A percentile compares a stretch with the other conserved stretches of the same genome.
These are phyloP conservation scores for Doryteuthis pealeii DNA, from an alignment of 1,140 invertebrate genomes.

Conservation along the genomic window DNA sequence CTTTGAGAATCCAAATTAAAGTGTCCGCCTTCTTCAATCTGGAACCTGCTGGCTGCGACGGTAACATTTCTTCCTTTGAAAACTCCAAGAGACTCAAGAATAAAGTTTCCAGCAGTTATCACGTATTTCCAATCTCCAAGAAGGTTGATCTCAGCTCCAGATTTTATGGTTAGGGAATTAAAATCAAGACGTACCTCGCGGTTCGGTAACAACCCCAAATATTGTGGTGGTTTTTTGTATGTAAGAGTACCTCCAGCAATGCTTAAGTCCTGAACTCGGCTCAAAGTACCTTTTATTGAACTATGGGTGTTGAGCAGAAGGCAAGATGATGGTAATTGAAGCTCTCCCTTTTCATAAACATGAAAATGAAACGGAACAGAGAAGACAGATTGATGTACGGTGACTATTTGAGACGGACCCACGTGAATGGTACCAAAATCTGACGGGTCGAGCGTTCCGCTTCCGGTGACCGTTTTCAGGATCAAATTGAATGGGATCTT, in stretches of 20 bases:
- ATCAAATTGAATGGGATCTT: slow-evolving; percentile 23
- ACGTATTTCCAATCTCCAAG: slow-evolving; percentile 24
- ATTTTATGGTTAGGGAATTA: slow-evolving; percentile 25
- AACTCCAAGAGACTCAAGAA: slow-evolving; percentile 28
- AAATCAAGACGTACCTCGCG: slow-evolving; percentile 20
- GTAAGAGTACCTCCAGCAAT: slow-evolving; percentile 28
- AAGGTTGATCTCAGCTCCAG: slow-evolving; percentile 27
- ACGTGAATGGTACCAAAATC: slow-evolving; percentile 41
- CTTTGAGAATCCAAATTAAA: slow-evolving; percentile 28
- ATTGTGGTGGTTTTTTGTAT: slow-evolving; percentile 19
- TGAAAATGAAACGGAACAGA: slow-evolving; percentile 37
- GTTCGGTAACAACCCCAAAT: slow-evolving; percentile 18
- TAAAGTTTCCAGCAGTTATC: slow-evolving; percentile 19
- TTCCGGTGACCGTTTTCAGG: slow-evolving; percentile 29
- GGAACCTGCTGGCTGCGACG: slow-evolving; percentile 19
- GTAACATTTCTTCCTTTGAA: slow-evolving; percentile 20
- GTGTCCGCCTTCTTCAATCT: slow-evolving; percentile 32
- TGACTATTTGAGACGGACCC: slow-evolving; percentile 33
- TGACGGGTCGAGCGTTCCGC: slow-evolving; percentile 14
- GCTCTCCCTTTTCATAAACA: slow-evolving; percentile 32
- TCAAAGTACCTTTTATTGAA: slow-evolving; percentile 35
- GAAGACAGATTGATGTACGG: slow-evolving; percentile 27
- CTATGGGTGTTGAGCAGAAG: slow-evolving; percentile 35
- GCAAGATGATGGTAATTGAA: slow-evolving; percentile 35
- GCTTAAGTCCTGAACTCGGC: slow-evolving; percentile 33